Evolutionary conservation across 2,888 invertebrate genomes (phyloP), one percentile per base, ranked within the genome.

Genomic region (Dascillus cervinus): DNA sequence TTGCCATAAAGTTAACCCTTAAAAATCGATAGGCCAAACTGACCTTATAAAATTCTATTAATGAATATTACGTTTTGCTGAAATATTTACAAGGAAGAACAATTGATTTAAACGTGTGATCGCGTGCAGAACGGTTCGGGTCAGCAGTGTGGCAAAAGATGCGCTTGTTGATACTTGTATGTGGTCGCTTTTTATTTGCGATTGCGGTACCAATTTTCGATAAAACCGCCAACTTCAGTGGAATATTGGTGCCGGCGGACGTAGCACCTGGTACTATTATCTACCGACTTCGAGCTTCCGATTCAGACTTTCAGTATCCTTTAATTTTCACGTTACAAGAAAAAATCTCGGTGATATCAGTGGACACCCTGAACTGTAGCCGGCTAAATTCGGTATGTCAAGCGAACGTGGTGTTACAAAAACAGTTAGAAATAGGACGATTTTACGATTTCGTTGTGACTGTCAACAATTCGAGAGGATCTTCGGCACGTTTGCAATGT

Each of bases 301-400:
- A 91, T 62, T 82, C 87, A 36, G 83, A 86, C 64, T 85, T 83
- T 62, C 86, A 88, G 66, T 89, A 87, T 66, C 90, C 90, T 35
- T 67, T 90, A 50, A 72, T 77, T 47, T 90, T 90, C 66, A 81
- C 83, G 52, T 75, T 87, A 44, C 75, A 75, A 62, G 77, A 79
- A 54, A 78, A 85, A 47, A 78, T 80, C 41, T 77, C 84, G 34
- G 78, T 85, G 54, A 79, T 89, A 43, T 75, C 79, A 48, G 73
- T 89, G 43, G 84, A 87, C 58, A 78, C 82, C 47, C 73, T 90
- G 35, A 86, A 88, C 26, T 90, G 90, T 69, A 82, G 83, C 35
- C 74, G 82, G 46, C 85, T 86, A 67, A 86, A 89, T 69, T 86
- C 86, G 29, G 81, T 87, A 51, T 90, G 90, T 65, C 87, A 89